These are phyloP conservation scores for Drosophila gunungcola DNA, from an alignment of 1,140 invertebrate species.

Conservation along the genomic window DNA sequence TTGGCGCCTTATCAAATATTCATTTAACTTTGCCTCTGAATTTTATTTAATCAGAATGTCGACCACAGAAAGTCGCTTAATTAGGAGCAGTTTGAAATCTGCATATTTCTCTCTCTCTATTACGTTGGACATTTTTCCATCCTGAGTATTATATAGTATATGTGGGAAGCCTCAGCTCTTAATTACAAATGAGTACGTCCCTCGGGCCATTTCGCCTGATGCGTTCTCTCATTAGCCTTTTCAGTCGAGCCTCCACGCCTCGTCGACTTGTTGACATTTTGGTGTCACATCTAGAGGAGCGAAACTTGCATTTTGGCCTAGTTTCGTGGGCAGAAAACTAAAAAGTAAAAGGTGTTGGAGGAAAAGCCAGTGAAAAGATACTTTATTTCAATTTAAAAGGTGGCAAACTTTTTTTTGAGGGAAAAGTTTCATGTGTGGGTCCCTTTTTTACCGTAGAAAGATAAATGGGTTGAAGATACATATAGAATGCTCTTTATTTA, in stretches of 20 bases:
- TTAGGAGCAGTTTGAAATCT: slow-evolving; percentile 27
- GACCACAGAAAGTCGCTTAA: slow-evolving; percentile 28
- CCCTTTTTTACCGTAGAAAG: background rate
- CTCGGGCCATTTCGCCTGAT: slow-evolving; percentile 71
- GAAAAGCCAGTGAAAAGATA: slow-evolving; percentile 2
- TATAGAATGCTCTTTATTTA: too few relatives aligned
- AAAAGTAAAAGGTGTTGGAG: slow-evolving; percentile 8
- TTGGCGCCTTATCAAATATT: slow-evolving; percentile 46
- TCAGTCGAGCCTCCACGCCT: slow-evolving; percentile 48
- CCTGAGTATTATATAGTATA: slow-evolving; percentile 1
- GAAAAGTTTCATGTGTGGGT: background rate
- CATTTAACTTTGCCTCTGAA: slow-evolving; percentile 30
- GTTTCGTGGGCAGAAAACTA: slow-evolving; percentile 8
- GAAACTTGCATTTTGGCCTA: slow-evolving; percentile 47
- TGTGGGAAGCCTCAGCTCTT: slow-evolving; percentile 59
- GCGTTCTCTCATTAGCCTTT: slow-evolving; percentile 76
- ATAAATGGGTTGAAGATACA: too few relatives aligned
- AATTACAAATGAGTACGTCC: slow-evolving; percentile 66
- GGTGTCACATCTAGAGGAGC: slow-evolving; percentile 59
- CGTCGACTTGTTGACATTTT: slow-evolving; percentile 70
- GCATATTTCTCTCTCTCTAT: slow-evolving; percentile 24
- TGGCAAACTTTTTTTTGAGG: too few relatives aligned
- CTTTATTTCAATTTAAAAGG: background rate
- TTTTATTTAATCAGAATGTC: slow-evolving; percentile 42
- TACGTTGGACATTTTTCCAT: slow-evolving; percentile 19